Evolutionary conservation across 1,140 invertebrate genomes (phyloP).

Genomic region (Atopsyche davidsoni): DNA sequence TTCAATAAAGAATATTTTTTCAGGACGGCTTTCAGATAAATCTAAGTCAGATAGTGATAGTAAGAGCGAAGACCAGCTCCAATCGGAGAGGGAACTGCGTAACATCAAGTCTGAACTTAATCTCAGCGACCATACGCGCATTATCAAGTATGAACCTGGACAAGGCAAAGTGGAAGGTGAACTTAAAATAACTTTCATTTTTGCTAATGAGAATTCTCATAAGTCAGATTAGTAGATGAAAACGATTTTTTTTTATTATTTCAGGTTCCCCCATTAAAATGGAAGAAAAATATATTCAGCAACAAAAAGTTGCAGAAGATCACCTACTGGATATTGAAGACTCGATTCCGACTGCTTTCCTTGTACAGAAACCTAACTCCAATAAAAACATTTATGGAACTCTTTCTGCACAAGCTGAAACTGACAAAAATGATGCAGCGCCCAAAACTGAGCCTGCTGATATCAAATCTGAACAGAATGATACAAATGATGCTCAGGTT

Average conservation of each 20-base stretch:
- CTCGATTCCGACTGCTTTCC: constrained; percentile 47
- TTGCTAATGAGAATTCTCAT: too few relatives aligned
- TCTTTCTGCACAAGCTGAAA: not conserved
- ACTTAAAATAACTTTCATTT: not conserved
- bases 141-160: constrained; percentile 47
- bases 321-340: constrained; percentile 49
- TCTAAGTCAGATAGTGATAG: constrained; percentile 3
- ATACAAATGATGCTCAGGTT: not conserved
- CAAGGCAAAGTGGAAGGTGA: constrained; percentile 43
- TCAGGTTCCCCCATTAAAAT: constrained; percentile 47
- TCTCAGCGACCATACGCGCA: constrained; percentile 44
- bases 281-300: constrained; percentile 49
- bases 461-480: constrained; percentile 20
- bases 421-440: not conserved
- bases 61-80: constrained; percentile 34
- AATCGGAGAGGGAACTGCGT: constrained; percentile 40
- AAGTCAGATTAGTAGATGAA: too few relatives aligned
- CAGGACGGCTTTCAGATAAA: constrained; percentile 16
- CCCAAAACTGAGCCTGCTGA: constrained; percentile 38
- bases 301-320: constrained; percentile 42
- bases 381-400: constrained; percentile 10
- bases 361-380: constrained; percentile 44
- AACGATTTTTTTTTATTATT: constrained; percentile 6
- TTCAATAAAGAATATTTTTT: not conserved
- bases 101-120: constrained; percentile 46